Base-by-base conservation (phyloP, 2,888 invertebrate genomes). In the Meteorus cinctellus region DNA sequence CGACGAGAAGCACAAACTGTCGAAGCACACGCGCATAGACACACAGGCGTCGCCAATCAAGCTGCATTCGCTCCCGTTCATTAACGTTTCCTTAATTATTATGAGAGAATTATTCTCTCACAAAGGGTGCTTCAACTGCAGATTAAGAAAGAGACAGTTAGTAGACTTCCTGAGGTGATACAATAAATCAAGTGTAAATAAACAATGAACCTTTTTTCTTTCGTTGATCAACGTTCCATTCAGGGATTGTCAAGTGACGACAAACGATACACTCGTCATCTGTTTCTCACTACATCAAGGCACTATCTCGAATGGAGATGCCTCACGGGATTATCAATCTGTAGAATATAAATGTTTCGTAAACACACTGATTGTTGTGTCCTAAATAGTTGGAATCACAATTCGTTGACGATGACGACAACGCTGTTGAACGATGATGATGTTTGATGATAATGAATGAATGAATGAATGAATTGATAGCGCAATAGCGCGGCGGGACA, bases 11-110 rank as follows among this genome's bases (percentile, higher is more conserved):
- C 96, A 96, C 92, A 95, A 92, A 92, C 94, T 94, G 91, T 96
- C 95, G 92, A 96, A 95, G 91, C 96, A 96, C 93, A 96, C 95
- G 93, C 96, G 96, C 96, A 96, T 96, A 94, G 93, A 94, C 93
- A 93, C 93, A 93, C 88, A 89, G 86, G 88, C 84, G 87, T 88
- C 88, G 85, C 84, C 85, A 84, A 87, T 86, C 80, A 86, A 83
- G 83, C 86, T 84, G 81, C 87, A 88, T 84, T 88, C 87, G 83
- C 83, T 81, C 83, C 86, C 85, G 88, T 89, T 86, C 89, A 89
- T 89, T 87, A 86, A 87, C 85, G 71, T 63, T 45, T 16, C 66
- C 60, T 41, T 41, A 31, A 36, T 27, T 19, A 62, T 62, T 31
- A 62, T 62, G 29, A 62, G 29, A 62, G 29, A 31, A 16, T 3